These are phyloP conservation scores for Pangasius macronema DNA, from an alignment of 2,797 vertebrate species.

Conservation along the genomic window DNA sequence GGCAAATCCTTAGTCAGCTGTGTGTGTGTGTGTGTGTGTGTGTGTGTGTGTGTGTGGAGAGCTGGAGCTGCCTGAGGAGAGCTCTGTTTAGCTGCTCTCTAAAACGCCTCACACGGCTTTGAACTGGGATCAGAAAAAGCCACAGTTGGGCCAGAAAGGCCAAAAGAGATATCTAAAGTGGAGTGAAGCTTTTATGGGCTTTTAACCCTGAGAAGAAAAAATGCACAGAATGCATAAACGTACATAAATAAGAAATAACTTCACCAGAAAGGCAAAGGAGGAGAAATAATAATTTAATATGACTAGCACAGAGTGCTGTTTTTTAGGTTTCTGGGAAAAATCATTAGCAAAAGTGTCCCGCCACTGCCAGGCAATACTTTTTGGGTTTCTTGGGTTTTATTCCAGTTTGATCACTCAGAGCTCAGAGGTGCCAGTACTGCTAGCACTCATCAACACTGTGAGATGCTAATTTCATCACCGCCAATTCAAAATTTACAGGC, in stretches of 20 bases:
- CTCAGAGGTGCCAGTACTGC: not conserved
- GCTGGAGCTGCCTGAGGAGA: not conserved
- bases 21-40: slow-evolving; percentile 8
- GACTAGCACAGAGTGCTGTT: not conserved
- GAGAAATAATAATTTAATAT: not conserved
- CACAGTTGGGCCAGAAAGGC: not conserved
- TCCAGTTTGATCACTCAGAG: not conserved
- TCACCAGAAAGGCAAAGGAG: not conserved
- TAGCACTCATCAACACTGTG: not conserved
- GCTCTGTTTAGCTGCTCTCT: not conserved
- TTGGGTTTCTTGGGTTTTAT: not conserved
- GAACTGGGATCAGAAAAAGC: slow-evolving; percentile 32
- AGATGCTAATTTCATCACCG: not conserved
- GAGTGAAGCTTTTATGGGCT: not conserved
- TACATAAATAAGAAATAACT: slow-evolving; percentile 11
- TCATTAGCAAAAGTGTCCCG: not conserved
- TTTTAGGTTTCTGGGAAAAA: not conserved
- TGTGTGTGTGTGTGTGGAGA: not conserved
- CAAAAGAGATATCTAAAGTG: slow-evolving; percentile 14
- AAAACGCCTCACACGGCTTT: slow-evolving; percentile 28
- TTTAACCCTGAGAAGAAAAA: not conserved
- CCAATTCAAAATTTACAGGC: no score
- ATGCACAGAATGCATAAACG: not conserved
- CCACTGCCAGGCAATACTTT: not conserved
- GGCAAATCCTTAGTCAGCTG: slow-evolving; percentile 12